Evolutionary conservation across 1,140 invertebrate genomes (phyloP).

Genomic region (Dysdera silvatica): DNA sequence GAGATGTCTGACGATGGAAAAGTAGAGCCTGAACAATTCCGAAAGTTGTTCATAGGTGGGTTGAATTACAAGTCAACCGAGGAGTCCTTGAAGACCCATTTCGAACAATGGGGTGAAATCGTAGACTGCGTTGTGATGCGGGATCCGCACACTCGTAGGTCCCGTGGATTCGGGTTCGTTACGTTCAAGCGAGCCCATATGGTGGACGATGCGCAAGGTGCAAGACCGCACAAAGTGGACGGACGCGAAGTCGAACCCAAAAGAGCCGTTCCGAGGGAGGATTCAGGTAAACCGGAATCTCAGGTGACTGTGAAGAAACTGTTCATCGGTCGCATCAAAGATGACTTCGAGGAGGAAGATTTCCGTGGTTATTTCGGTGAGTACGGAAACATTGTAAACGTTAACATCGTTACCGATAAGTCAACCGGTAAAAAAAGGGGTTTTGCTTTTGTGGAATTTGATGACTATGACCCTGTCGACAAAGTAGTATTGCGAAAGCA

Average conservation of each 20-base stretch:
- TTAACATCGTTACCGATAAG: conserved; percentile 75
- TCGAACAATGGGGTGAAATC: conserved; percentile 94
- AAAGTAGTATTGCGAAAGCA: conserved; percentile 64
- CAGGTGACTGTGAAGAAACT: conserved; percentile 91
- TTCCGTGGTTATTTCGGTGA: conserved; percentile 68
- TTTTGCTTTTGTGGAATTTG: conserved; percentile 93
- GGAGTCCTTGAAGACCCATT: conserved; percentile 79
- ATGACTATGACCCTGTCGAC: conserved; percentile 93
- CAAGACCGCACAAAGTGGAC: conserved; percentile 71
- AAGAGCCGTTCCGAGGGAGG: conserved; percentile 82
- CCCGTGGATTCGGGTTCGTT: conserved; percentile 93
- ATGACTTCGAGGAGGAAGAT: conserved; percentile 81
- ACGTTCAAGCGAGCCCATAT: conserved; percentile 82
- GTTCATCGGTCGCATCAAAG: conserved; percentile 81
- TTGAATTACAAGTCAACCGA: conserved; percentile 94
- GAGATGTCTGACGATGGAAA: conserved; percentile 23
- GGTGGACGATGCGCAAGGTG: conserved; percentile 90
- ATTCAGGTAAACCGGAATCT: conserved; percentile 78
- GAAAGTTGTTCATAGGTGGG: conserved; percentile 96
- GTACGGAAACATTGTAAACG: conserved; percentile 72
- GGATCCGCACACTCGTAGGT: conserved; percentile 77
- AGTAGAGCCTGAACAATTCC: conserved; percentile 68
- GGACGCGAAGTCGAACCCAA: conserved; percentile 91
- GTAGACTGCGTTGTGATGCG: conserved; percentile 98
- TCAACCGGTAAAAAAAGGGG: conserved; percentile 83